Base-by-base conservation (phyloP, 2,888 invertebrate genomes). In the Rotaria magnacalcarata region DNA sequence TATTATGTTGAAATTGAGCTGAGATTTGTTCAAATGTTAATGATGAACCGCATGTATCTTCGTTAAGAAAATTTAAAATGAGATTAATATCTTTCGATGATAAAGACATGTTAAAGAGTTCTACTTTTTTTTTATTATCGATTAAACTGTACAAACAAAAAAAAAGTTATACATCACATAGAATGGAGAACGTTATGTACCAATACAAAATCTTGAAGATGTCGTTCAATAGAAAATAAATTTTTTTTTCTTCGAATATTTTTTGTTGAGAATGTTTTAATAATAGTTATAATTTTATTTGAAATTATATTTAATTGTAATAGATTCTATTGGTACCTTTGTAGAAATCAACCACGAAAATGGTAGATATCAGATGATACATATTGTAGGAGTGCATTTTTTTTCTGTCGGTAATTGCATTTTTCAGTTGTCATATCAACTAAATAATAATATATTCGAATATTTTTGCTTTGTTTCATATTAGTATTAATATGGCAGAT, bases 1-100 rank as follows among this genome's bases (percentile, higher is more conserved):
- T 80, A n/a, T 47, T 47, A 80, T 80, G 80, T 80, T 80, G 80
- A 80, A 80, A 80, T 47, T 80, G 80, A n/a, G 80, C 43, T 24
- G 80, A 80, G 19, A 80, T 80, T 80, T 80, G 80, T 47, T 80
- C 80, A n/a, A 80, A 80, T 43, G 80, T 80, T 47, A 80, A 80
- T 14, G 80, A 47, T 80, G 80, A 47, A 80, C 80, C 80, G 34
- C 80, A 80, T 24, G 80, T 80, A 47, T 80, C 80, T 80, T 80
- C 80, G 34, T 80, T 80, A 47, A 80, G 47, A 47, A 80, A 80
- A 80, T 80, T 80, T 47, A 80, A n/a, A 47, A 80, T 43, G 11
- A 80, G 47, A 47, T 80, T 80, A 19, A 47, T 80, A 47, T 80
- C 80, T 43, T 80, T 80, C 24, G 80, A 80, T 80, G 80, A 80